Conservation (phyloP, 1,140 invertebrate genomes). For the Tetraneura akinire region DNA sequence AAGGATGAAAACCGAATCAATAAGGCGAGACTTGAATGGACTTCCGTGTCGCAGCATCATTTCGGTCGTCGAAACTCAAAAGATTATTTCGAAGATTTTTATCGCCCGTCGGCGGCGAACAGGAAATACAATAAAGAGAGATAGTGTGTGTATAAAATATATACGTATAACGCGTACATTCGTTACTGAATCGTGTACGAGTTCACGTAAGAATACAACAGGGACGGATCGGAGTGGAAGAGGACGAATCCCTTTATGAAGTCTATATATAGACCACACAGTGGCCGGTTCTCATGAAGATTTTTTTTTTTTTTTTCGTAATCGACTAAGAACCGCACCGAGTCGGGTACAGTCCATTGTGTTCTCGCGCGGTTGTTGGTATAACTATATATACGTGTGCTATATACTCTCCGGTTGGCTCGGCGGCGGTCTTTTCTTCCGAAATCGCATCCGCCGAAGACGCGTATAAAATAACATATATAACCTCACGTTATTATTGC, state of each 20-base stretch:
- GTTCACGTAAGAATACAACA: too few species aligned
- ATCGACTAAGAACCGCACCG: constrained; percentile 18
- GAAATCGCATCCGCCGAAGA: neutral
- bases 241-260: constrained; percentile 24
- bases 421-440: neutral
- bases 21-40: too few species aligned
- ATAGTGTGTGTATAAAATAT: too few species aligned
- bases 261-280: neutral
- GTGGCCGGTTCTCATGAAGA: neutral
- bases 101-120: neutral
- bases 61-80: neutral
- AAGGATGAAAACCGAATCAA: too few species aligned
- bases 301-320: constrained; percentile 8
- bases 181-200: neutral
- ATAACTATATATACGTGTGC: too few species aligned
- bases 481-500: neutral
- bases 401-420: too few species aligned
- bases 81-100: constrained; percentile 12
- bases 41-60: neutral
- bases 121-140: too few species aligned
- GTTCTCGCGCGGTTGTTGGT: neutral
- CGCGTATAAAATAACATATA: neutral
- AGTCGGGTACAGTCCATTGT: too few species aligned
- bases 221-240: neutral
- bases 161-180: too few species aligned